Conservation (phyloP, 2,888 invertebrate genomes). For the Cotesia congregata region DNA sequence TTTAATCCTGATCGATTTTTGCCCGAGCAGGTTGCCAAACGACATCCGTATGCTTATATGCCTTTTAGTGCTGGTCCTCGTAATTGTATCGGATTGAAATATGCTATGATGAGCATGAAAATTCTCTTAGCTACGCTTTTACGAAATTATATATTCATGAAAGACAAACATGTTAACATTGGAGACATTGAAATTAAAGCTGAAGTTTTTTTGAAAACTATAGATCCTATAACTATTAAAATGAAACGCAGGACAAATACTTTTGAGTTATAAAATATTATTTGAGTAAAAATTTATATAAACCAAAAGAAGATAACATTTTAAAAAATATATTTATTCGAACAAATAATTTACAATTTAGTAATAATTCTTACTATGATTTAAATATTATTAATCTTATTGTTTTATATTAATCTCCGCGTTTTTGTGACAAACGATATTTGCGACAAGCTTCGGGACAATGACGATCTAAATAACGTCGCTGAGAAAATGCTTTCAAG, state of each 20-base stretch:
- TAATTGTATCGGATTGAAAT: slow-evolving; percentile 62
- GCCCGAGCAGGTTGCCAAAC: slow-evolving; percentile 54
- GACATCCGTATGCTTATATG: slow-evolving; percentile 53
- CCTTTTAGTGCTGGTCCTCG: slow-evolving; percentile 58
- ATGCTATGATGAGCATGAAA: slow-evolving; percentile 71
- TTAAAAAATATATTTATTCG: no score
- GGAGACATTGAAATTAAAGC: slow-evolving; percentile 51
- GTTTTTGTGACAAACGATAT: slow-evolving; percentile 70
- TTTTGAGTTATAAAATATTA: neutral
- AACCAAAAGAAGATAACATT: no score
- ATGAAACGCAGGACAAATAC: slow-evolving; percentile 44
- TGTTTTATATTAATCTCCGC: slow-evolving; percentile 29
- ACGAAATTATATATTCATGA: slow-evolving; percentile 59
- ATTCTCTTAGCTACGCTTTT: slow-evolving; percentile 65
- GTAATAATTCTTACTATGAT: no score
- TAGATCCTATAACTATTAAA: slow-evolving; percentile 48
- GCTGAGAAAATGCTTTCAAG: slow-evolving; percentile 79
- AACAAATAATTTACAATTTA: no score
- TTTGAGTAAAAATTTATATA: neutral
- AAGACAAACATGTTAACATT: slow-evolving; percentile 47
- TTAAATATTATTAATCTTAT: neutral
- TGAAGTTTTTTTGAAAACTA: slow-evolving; percentile 51
- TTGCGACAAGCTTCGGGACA: slow-evolving; percentile 78
- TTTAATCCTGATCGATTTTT: slow-evolving; percentile 60
- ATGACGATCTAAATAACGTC: slow-evolving; percentile 78